Evolutionary conservation across 2,113 vertebrate genomes (phyloP).

Genomic region (Piprites chloris): DNA sequence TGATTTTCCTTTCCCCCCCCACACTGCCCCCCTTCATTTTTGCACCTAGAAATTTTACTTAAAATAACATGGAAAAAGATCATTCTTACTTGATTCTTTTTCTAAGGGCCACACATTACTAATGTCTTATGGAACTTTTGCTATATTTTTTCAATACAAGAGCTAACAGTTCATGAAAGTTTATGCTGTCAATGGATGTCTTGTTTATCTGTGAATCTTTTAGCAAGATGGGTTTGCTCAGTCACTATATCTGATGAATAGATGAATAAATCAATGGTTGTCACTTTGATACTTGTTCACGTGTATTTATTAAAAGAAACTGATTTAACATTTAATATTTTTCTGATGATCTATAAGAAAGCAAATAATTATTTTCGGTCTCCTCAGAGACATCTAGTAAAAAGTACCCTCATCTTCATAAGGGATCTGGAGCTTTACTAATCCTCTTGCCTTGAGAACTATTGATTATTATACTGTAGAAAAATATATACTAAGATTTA

Average conservation of each 20-base stretch:
- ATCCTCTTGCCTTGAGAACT: not conserved
- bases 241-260: not conserved
- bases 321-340: not conserved
- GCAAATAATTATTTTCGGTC: not conserved
- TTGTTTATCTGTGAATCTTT: not conserved
- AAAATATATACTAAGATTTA: constrained; percentile 15
- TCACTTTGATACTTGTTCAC: not conserved
- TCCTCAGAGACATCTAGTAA: not conserved
- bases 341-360: not conserved
- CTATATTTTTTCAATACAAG: not conserved
- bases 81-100: not conserved
- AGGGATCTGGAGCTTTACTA: not conserved
- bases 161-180: not conserved
- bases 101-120: not conserved
- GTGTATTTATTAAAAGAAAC: not conserved
- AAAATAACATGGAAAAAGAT: not conserved
- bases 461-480: constrained; percentile 5
- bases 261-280: not conserved
- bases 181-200: not conserved
- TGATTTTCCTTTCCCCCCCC: not conserved
- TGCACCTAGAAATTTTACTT: not conserved
- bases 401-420: not conserved
- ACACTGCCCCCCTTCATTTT: not conserved
- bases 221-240: not conserved
- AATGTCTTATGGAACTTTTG: not conserved